phyloP scores from a whole-genome alignment of 2,113 vertebrate genomes.

The Silurus glanis region DNA sequence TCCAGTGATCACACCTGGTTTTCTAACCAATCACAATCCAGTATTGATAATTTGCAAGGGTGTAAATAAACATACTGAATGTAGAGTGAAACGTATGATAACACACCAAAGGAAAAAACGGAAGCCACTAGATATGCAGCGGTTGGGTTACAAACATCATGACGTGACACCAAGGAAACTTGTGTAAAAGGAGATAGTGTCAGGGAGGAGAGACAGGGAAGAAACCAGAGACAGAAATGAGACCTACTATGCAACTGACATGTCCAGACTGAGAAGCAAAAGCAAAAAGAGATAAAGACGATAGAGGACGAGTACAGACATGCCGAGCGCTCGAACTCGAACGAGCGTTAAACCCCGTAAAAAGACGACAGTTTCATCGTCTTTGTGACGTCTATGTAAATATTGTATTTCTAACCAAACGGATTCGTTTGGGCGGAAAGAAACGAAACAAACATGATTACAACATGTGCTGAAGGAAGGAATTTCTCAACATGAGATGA shows the following conservation, averaged over 20 bases:
- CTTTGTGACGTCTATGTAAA: neutral
- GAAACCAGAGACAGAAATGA: constrained; percentile 50
- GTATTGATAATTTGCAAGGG: no score
- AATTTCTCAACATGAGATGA: constrained; percentile 19
- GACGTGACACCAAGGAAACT: constrained; percentile 31
- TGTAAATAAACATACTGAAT: no score
- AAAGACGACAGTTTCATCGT: neutral
- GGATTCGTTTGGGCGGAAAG: neutral
- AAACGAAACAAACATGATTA: neutral
- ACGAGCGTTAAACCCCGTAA: neutral
- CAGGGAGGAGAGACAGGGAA: constrained; percentile 23
- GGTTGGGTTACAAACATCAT: constrained; percentile 1
- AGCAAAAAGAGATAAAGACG: neutral
- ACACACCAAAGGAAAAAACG: constrained; percentile 41
- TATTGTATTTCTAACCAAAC: neutral
- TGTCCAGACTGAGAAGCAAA: constrained; percentile 46
- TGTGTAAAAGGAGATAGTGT: constrained; percentile 9
- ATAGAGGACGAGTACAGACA: constrained; percentile 30
- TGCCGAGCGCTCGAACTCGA: neutral
- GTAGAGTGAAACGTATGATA: no score
- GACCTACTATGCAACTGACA: constrained; percentile 54
- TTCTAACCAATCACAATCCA: no score
- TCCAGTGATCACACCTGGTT: no score
- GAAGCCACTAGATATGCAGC: neutral
- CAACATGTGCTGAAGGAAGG: constrained; percentile 3